A percentile compares a stretch with the other conserved stretches of the same genome.
Conservation (phyloP, 2,797 vertebrate genomes). For the Phrynocephalus forsythii region DNA sequence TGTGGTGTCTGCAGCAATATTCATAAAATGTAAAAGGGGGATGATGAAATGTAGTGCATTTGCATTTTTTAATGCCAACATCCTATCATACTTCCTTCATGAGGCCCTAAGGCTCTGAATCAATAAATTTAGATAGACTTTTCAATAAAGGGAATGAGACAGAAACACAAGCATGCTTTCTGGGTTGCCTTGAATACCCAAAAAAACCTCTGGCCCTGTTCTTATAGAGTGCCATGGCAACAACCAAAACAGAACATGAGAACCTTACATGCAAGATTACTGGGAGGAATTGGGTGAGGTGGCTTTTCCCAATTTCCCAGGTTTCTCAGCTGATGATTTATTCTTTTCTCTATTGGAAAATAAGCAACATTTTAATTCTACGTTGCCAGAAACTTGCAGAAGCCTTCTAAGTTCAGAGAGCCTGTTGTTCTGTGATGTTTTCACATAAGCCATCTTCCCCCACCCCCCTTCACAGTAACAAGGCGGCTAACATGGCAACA, state of each 20-base stretch:
- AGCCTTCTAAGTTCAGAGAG: not conserved
- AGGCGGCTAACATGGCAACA: conserved; percentile 40
- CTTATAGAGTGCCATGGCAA: conserved; percentile 30
- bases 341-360: not conserved
- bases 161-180: conserved; percentile 26
- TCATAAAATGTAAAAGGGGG: not conserved
- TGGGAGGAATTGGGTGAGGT: conserved; percentile 15
- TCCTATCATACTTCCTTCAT: conserved; percentile 41
- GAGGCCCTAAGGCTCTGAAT: conserved; percentile 46
- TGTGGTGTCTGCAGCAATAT: conserved; percentile 29
- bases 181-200: conserved; percentile 56
- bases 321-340: not conserved
- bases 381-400: not conserved
- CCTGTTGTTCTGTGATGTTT: conserved; percentile 19
- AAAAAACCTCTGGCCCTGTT: conserved; percentile 43
- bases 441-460: conserved; percentile 37
- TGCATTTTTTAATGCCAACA: conserved; percentile 23
- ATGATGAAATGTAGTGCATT: conserved; percentile 36
- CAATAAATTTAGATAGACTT: conserved; percentile 63
- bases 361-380: not conserved
- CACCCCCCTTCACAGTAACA: conserved; percentile 41
- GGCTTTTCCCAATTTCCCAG: not conserved
- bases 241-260: conserved; percentile 39
- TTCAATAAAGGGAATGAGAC: conserved; percentile 43
- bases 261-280: conserved; percentile 29